Percentiles rank a stretch among this genome's conserved stretches.
Conservation (phyloP, 2,888 invertebrate genomes). For the Acleris sparsana region DNA sequence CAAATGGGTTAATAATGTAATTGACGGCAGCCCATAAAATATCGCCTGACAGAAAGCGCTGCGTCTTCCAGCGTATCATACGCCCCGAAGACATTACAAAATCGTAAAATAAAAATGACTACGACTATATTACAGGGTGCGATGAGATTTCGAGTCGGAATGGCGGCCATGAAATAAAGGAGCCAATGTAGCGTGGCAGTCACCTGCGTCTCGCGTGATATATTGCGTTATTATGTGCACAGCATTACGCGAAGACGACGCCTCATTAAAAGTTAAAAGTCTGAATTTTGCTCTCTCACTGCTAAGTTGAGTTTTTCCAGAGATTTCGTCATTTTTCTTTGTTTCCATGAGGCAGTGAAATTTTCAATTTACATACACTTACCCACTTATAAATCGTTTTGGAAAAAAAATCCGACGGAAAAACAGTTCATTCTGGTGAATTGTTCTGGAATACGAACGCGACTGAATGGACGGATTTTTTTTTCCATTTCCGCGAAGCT, state of each 20-base stretch:
- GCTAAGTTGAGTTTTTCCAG: constrained; percentile 54
- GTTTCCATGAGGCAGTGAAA: constrained; percentile 51
- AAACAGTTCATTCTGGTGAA: constrained; percentile 54
- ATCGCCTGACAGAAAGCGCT: constrained; percentile 41
- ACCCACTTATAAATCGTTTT: constrained; percentile 59
- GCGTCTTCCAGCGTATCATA: constrained; percentile 43
- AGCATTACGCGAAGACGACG: constrained; percentile 48
- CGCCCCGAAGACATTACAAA: constrained; percentile 56
- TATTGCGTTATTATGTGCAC: constrained; percentile 56
- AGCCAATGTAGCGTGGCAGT: constrained; percentile 53
- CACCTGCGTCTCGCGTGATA: constrained; percentile 58
- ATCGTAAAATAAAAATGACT: constrained; percentile 65
- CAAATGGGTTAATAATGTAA: constrained; percentile 41
- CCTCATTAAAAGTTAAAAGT: constrained; percentile 60
- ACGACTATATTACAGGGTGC: constrained; percentile 51
- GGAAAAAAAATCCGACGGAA: constrained; percentile 57
- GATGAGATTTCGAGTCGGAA: constrained; percentile 58
- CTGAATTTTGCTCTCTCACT: constrained; percentile 47
- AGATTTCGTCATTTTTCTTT: constrained; percentile 55
- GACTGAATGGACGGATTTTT: constrained; percentile 21
- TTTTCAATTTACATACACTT: constrained; percentile 65
- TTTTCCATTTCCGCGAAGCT: constrained; percentile 23
- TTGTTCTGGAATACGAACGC: constrained; percentile 21
- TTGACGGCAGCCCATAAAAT: constrained; percentile 42
- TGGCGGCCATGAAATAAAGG: constrained; percentile 62